phyloP scores from a whole-genome alignment of 2,797 vertebrate species.

The Avahi laniger region DNA sequence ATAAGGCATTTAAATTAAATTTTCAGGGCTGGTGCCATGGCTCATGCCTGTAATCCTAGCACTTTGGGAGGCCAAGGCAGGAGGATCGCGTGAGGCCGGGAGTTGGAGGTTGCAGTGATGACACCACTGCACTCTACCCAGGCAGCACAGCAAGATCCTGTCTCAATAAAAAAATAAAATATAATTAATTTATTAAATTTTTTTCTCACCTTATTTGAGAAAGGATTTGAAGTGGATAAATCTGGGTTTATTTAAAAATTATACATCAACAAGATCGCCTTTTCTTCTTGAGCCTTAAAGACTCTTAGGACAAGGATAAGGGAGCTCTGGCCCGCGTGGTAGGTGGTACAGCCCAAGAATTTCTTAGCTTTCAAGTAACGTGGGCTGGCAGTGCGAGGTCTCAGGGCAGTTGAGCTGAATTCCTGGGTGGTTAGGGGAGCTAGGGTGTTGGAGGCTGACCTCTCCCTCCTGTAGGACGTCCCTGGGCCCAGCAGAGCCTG shows the following conservation, averaged over 20 bases:
- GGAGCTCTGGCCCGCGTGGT: neutral
- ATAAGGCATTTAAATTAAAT: neutral
- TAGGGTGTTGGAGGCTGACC: accelerated
- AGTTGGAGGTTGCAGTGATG: too few relatives aligned
- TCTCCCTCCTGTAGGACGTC: neutral
- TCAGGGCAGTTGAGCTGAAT: neutral
- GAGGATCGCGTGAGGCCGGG: too few relatives aligned
- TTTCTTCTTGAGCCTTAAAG: neutral
- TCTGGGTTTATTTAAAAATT: neutral
- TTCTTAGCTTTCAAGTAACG: neutral
- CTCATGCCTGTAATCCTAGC: neutral
- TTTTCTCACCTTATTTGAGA: neutral
- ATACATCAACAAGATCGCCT: neutral
- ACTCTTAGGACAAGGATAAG: neutral
- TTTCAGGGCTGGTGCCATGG: neutral
- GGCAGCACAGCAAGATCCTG: too few relatives aligned
- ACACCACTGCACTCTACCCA: too few relatives aligned
- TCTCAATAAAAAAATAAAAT: too few relatives aligned
- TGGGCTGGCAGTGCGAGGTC: neutral
- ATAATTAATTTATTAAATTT: too few relatives aligned
- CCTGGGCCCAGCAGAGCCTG: neutral
- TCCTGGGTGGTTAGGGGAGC: neutral
- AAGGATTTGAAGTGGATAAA: neutral
- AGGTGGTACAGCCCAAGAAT: neutral
- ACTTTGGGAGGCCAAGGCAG: neutral